Evolutionary conservation across 2,888 invertebrate species (phyloP).

Genomic region (Amphiduros pacificus): DNA sequence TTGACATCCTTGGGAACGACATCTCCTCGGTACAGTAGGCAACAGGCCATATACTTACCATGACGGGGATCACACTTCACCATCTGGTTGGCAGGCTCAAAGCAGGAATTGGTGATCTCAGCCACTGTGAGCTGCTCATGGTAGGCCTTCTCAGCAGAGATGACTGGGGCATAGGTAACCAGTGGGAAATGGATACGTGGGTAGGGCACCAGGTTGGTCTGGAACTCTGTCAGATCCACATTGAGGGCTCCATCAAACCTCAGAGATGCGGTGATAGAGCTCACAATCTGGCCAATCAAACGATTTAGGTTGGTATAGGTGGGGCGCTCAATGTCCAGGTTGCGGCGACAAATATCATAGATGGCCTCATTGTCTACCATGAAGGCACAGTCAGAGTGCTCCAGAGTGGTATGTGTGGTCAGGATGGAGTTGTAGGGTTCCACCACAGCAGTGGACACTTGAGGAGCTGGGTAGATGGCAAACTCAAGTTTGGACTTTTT

Average conservation of each 20-base stretch:
- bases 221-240: neutral
- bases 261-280: neutral
- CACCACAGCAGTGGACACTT: constrained; percentile 49
- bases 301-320: constrained; percentile 87
- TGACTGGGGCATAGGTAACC: neutral
- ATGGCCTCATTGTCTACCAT: constrained; percentile 68
- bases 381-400: constrained; percentile 52
- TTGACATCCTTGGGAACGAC: neutral
- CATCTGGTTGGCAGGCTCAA: constrained; percentile 1
- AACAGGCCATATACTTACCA: constrained; percentile 1
- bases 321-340: constrained; percentile 80
- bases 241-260: constrained; percentile 2
- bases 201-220: neutral
- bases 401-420: constrained; percentile 51
- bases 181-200: neutral
- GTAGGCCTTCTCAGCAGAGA: constrained; percentile 1
- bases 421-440: constrained; percentile 53
- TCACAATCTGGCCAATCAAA: constrained; percentile 11
- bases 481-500: constrained; percentile 57
- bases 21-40: neutral
- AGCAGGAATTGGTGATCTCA: constrained; percentile 2
- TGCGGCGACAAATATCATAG: constrained; percentile 70
- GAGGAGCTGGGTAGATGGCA: constrained; percentile 48
- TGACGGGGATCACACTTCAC: constrained; percentile 1
- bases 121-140: neutral